Conservation (phyloP, 1,140 invertebrate genomes). For the Zaprionus taronus region DNA sequence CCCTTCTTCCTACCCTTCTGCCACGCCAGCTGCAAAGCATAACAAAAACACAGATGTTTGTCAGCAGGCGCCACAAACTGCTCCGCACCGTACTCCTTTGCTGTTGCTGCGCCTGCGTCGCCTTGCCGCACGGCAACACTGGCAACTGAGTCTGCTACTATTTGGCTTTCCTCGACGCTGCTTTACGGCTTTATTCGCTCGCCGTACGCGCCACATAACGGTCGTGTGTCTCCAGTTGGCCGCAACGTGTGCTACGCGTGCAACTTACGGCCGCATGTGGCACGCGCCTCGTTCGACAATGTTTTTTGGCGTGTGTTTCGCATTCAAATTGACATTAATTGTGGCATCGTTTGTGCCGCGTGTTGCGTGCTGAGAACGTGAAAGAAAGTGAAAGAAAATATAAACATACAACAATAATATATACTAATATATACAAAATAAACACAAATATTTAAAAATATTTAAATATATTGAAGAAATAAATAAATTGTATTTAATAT, state of each 20-base stretch:
- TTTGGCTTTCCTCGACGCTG: slow-evolving; percentile 13
- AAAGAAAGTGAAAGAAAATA: slow-evolving; percentile 10
- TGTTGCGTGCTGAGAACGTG: not conserved
- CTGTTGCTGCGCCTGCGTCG: slow-evolving; percentile 34
- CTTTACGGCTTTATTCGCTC: slow-evolving; percentile 60
- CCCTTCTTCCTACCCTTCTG: too few species aligned
- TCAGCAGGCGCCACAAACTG: slow-evolving; percentile 39
- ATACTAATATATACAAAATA: not conserved
- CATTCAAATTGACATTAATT: slow-evolving; percentile 1
- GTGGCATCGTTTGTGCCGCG: not conserved
- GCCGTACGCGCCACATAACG: slow-evolving; percentile 60
- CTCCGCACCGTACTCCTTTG: not conserved
- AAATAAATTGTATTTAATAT: not conserved
- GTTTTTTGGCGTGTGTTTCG: slow-evolving; percentile 12
- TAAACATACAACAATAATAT: not conserved
- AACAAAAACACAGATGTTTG: slow-evolving; percentile 76
- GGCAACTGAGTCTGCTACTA: slow-evolving; percentile 1
- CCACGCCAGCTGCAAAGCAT: slow-evolving; percentile 39
- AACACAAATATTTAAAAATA: not conserved
- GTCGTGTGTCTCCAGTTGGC: slow-evolving; percentile 35
- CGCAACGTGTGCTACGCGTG: slow-evolving; percentile 28
- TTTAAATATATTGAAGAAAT: not conserved
- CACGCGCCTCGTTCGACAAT: not conserved
- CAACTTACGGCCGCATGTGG: slow-evolving; percentile 56
- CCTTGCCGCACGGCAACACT: slow-evolving; percentile 62